A percentile compares a stretch with the other conserved stretches of the same genome.
Evolutionary conservation across 2,113 vertebrate species (phyloP).

Genomic region (Motacilla tschutschensis): DNA sequence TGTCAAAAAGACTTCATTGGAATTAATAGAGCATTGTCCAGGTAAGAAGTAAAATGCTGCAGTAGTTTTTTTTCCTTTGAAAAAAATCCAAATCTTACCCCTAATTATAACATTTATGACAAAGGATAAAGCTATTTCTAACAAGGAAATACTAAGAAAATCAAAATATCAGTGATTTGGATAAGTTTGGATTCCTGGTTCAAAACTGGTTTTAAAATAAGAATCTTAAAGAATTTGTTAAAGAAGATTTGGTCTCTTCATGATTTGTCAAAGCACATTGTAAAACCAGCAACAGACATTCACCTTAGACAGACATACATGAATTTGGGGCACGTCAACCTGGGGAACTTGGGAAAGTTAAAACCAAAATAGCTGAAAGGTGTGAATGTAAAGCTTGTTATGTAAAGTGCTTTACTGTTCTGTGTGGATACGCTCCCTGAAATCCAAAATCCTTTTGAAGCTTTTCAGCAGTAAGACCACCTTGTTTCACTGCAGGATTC

Average conservation of each 20-base stretch:
- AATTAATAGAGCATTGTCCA: slow-evolving; percentile 69
- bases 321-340: slow-evolving; percentile 2
- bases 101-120: background rate
- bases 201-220: background rate
- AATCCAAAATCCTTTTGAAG: background rate
- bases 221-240: background rate
- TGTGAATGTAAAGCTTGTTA: slow-evolving; percentile 14
- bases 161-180: background rate
- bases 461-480: background rate
- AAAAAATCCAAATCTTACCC: background rate
- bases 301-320: background rate
- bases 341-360: slow-evolving; percentile 20
- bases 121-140: background rate
- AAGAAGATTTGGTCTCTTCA: background rate
- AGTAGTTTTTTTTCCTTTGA: background rate
- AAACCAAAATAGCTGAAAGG: slow-evolving; percentile 45
- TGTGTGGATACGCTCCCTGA: background rate
- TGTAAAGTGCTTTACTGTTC: background rate
- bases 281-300: slow-evolving; percentile 1
- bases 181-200: background rate
- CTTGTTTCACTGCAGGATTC: background rate
- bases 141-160: background rate
- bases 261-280: background rate
- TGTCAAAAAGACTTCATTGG: slow-evolving; percentile 60
- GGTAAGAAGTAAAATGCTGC: slow-evolving; percentile 39